Conservation (phyloP, 2,113 vertebrate species). For the Prochilodus magdalenae region DNA sequence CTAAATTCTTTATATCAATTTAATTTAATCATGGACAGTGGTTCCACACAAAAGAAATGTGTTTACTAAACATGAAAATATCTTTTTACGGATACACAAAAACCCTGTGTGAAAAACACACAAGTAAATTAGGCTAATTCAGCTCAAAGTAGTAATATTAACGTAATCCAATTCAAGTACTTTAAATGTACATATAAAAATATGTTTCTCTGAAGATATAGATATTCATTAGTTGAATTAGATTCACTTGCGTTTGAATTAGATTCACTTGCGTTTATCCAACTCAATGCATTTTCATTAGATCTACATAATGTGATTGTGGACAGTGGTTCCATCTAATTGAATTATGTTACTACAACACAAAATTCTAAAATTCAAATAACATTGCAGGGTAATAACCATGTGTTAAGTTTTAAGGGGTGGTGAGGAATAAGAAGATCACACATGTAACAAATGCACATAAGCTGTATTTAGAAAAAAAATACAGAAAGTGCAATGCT, state of each 20-base stretch:
- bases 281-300: no score
- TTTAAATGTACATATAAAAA: no score
- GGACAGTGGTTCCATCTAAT: background rate
- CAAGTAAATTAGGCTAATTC: background rate
- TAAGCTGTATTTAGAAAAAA: background rate
- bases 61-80: background rate
- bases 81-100: background rate
- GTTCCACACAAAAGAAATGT: background rate
- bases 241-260: no score
- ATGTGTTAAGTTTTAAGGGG: background rate
- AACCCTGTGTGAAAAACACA: background rate
- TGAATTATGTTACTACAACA: background rate
- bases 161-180: no score
- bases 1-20: no score
- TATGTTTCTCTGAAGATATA: no score
- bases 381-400: background rate
- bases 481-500: background rate
- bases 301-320: no score
- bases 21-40: background rate
- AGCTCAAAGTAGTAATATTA: background rate
- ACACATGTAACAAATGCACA: background rate
- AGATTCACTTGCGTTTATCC: no score
- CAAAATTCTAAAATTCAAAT: background rate
- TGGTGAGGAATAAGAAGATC: no score
- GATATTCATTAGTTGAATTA: no score